Evolutionary conservation across 2,888 invertebrate genomes (phyloP), one percentile per base, ranked within the genome.

Genomic region (Oscheius sp.): DNA sequence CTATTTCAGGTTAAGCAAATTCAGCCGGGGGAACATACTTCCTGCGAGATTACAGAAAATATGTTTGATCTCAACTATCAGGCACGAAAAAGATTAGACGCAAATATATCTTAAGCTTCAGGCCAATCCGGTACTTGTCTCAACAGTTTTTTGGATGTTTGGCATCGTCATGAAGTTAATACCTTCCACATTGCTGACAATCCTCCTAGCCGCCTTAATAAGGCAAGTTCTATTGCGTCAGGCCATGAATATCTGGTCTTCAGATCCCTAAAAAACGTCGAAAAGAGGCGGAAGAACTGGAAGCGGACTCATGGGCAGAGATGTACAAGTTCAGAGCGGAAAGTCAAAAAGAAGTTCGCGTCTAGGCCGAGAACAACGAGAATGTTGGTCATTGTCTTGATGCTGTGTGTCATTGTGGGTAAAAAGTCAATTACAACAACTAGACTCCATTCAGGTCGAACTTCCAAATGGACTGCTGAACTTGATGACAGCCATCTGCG

Each of bases 151-250:
- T 51, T 86, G 86, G 86, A 76, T 82, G 50, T 86, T 85, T 70
- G 85, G 85, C 11, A 83, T 84, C 59, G 78, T 84, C n/a, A 77
- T 86, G 73, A 86, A 86, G 70, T 59, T 86, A 21, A 59, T 86
- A 29, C 86, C 86, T 2, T 83, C 80, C 13, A 29, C 82, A 42
- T 59, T 84, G 37, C 76, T 86, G n/a, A 76, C 79, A 33, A 72
- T 84, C 50, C 70, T 84, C 57, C 73, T 83, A 48, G 78, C 75
- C 51, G 79, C 78, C n/a, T 72, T 81, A 35, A 83, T 82, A 68
- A 76, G 75, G 79, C 73, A 70, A 37, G 66, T n/a, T 42, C 51
- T 2, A 68, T n/a, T 33, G 11, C 21, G 33, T 11, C 21, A 58
- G 4, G n/a, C 32, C 1, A 13, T 50, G 13, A 62, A 2, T 21